These are phyloP conservation scores for Slavum lentiscoides DNA, from an alignment of 2,888 invertebrate species.

Conservation along the genomic window DNA sequence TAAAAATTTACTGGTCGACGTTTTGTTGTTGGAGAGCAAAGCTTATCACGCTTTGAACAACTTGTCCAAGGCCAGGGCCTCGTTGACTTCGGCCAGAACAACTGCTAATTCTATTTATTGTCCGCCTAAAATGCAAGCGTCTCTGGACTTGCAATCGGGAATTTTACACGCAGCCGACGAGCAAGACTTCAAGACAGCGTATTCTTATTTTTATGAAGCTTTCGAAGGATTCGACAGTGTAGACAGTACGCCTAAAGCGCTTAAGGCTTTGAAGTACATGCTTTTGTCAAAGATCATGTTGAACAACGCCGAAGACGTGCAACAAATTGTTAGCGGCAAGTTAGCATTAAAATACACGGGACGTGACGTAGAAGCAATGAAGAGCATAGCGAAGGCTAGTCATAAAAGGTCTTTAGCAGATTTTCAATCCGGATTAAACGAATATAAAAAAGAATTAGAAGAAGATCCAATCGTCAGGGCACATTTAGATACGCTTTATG, in stretches of 20 bases:
- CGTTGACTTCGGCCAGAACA: slow-evolving; percentile 96
- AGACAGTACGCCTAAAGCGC: slow-evolving; percentile 80
- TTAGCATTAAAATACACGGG: slow-evolving; percentile 95
- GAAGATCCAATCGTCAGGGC: slow-evolving; percentile 96
- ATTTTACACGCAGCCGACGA: slow-evolving; percentile 99
- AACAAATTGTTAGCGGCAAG: slow-evolving; percentile 93
- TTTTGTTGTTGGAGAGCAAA: slow-evolving; percentile 96
- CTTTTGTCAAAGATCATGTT: slow-evolving; percentile 97
- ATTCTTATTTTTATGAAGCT: slow-evolving; percentile 99
- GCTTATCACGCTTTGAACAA: slow-evolving; percentile 97
- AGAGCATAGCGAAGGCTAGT: slow-evolving; percentile 92
- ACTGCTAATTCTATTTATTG: slow-evolving; percentile 99
- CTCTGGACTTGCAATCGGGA: slow-evolving; percentile 95
- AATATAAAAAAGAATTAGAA: slow-evolving; percentile 85
- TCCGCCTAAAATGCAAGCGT: slow-evolving; percentile 97
- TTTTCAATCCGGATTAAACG: slow-evolving; percentile 86
- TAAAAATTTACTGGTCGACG: slow-evolving; percentile 97
- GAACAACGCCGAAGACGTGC: slow-evolving; percentile 94
- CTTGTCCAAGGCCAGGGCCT: slow-evolving; percentile 93
- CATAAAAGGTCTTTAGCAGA: slow-evolving; percentile 95
- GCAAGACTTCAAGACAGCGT: slow-evolving; percentile 98
- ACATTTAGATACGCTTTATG: slow-evolving; percentile 94
- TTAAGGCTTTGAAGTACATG: slow-evolving; percentile 99
- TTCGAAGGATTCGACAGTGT: slow-evolving; percentile 98
- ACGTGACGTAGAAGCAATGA: slow-evolving; percentile 96